Conservation (phyloP, 1,140 invertebrate species). For the Metopolophium dirhodum region DNA sequence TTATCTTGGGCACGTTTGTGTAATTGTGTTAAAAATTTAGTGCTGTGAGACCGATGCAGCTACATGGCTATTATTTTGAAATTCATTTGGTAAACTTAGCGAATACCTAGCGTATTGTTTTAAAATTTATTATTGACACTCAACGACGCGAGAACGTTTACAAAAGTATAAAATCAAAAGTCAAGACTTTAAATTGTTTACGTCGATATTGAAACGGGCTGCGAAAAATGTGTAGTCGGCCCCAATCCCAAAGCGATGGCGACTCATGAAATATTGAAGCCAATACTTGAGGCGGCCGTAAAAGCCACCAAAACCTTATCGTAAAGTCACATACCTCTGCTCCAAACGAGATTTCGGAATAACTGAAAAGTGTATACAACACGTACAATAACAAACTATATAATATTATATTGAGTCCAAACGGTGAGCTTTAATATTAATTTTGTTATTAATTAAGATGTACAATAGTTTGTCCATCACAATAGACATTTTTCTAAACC, state of each 20-base stretch:
- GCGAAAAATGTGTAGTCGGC: not conserved
- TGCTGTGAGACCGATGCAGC: too few species aligned
- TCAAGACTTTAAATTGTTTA: not conserved
- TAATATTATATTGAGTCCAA: not conserved
- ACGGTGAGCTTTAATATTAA: too few species aligned
- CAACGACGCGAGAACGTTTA: not conserved
- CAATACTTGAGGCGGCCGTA: not conserved
- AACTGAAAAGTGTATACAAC: not conserved
- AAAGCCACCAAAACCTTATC: not conserved
- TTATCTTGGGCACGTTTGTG: not conserved
- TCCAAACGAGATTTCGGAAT: not conserved
- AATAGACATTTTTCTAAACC: not conserved
- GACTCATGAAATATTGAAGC: not conserved
- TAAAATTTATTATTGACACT: not conserved
- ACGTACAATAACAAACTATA: not conserved
- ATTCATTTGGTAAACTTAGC: not conserved
- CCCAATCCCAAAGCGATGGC: not conserved
- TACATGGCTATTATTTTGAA: not conserved
- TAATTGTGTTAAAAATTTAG: not conserved
- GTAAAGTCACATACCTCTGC: not conserved
- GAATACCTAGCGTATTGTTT: not conserved
- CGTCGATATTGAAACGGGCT: not conserved
- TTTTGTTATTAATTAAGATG: too few species aligned
- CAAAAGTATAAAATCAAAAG: not conserved
- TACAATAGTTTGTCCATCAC: not conserved